phyloP scores from a whole-genome alignment of 2,888 invertebrate species.

The Drosophila diplacantha region DNA sequence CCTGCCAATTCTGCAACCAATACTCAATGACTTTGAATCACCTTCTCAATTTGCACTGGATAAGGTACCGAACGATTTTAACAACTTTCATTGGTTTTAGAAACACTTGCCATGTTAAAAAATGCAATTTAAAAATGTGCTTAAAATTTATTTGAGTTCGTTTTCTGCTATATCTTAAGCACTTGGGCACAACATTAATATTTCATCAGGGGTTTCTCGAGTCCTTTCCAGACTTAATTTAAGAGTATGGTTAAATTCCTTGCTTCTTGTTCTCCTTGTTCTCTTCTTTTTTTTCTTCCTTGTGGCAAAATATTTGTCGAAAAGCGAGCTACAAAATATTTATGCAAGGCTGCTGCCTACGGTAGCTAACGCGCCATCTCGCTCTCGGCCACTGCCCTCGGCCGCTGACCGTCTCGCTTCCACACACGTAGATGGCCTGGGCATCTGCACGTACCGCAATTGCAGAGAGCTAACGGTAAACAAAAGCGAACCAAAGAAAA shows the following conservation, averaged over 20 bases:
- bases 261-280: background rate
- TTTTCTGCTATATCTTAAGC: constrained; percentile 6
- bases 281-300: constrained; percentile 11
- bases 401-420: background rate
- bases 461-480: constrained; percentile 41
- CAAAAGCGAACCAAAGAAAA: constrained; percentile 38
- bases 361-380: background rate
- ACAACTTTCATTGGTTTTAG: no score
- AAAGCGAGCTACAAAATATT: constrained; percentile 48
- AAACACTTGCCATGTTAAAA: background rate
- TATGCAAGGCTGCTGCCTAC: constrained; percentile 36
- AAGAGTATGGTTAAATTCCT: constrained; percentile 15
- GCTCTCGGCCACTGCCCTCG: constrained; percentile 3
- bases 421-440: constrained; percentile 37
- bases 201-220: constrained; percentile 24
- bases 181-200: constrained; percentile 21
- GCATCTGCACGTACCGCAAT: constrained; percentile 61
- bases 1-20: no score
- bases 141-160: background rate
- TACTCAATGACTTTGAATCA: no score
- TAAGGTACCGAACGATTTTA: no score
- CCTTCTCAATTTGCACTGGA: no score
- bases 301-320: constrained; percentile 26
- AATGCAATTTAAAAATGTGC: background rate
- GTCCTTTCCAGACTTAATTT: constrained; percentile 26